Percentiles rank a stretch among this genome's conserved stretches.
Conservation (phyloP, 2,797 vertebrate genomes). For the Darevskia mixta region DNA sequence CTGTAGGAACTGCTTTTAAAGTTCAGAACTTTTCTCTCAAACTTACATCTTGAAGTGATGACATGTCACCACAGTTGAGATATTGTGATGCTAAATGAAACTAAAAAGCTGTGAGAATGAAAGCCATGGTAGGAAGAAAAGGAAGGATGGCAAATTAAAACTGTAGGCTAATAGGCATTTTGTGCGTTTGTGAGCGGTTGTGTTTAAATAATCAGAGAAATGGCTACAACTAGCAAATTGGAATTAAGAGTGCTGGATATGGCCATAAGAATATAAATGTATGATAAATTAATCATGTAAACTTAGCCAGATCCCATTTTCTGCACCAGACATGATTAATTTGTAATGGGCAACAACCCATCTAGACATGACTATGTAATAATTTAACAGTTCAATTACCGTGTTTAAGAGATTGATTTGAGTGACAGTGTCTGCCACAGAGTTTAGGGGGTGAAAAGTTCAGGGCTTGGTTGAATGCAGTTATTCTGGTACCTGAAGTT, state of each 20-base stretch:
- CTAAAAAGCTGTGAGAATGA: conserved; percentile 5
- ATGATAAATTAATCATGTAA: background rate
- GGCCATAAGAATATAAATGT: background rate
- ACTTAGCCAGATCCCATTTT: background rate
- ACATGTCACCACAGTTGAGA: conserved; percentile 1
- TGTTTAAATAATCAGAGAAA: background rate
- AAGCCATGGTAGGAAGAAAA: background rate
- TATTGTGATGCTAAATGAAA: background rate
- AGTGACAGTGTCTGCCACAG: background rate
- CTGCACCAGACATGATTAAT: background rate
- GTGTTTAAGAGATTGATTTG: background rate
- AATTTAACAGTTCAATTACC: background rate
- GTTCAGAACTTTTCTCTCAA: conserved; percentile 25
- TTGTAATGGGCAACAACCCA: background rate
- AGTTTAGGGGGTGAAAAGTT: background rate
- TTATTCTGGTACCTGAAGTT: no score
- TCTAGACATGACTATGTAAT: background rate
- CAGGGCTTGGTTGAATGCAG: background rate
- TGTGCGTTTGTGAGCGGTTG: no score
- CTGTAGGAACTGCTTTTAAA: conserved; percentile 17
- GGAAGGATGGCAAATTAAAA: background rate
- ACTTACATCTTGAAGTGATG: background rate
- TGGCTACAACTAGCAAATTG: background rate
- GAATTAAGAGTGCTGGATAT: background rate
- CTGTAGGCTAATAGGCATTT: background rate